Percentiles rank a stretch among this genome's conserved stretches.
phyloP scores from a whole-genome alignment of 1,140 invertebrate genomes.

The Drosophila sturtevanti region DNA sequence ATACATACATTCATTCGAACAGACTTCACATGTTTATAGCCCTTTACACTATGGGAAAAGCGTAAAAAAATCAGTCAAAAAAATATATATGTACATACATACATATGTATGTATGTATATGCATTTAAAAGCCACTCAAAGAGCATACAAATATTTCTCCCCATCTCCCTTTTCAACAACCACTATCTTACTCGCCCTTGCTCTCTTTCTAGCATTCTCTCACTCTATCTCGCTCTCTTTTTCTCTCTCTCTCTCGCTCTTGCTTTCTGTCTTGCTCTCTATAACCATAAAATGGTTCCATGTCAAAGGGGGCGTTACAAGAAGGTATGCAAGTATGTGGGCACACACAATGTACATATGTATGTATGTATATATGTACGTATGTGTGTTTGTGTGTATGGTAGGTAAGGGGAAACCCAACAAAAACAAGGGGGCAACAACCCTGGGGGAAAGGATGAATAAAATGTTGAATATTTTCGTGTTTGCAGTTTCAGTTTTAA shows the following conservation, averaged over 20 bases:
- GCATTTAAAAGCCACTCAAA: constrained; percentile 1
- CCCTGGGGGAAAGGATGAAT: constrained; percentile 19
- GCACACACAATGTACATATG: constrained; percentile 2
- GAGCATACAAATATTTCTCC: neutral
- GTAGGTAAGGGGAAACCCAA: neutral
- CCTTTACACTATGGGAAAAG: too few relatives aligned
- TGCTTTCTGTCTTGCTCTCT: neutral
- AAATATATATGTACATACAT: too few relatives aligned
- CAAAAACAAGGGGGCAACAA: neutral
- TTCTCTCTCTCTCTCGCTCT: neutral
- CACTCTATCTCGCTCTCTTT: neutral
- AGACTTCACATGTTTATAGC: too few relatives aligned
- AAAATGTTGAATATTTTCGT: constrained; percentile 42
- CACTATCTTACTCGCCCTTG: neutral
- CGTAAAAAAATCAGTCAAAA: neutral
- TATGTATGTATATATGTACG: neutral
- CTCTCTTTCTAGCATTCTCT: too few relatives aligned
- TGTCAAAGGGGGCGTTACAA: constrained; percentile 5
- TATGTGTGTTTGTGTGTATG: neutral
- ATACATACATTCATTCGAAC: too few relatives aligned
- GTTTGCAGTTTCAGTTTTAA: constrained; percentile 71
- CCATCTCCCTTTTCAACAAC: neutral
- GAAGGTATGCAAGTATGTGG: constrained; percentile 11
- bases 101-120: neutral
- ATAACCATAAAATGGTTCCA: neutral